Conservation (phyloP, 1,140 invertebrate species). For the Achroia grisella region DNA sequence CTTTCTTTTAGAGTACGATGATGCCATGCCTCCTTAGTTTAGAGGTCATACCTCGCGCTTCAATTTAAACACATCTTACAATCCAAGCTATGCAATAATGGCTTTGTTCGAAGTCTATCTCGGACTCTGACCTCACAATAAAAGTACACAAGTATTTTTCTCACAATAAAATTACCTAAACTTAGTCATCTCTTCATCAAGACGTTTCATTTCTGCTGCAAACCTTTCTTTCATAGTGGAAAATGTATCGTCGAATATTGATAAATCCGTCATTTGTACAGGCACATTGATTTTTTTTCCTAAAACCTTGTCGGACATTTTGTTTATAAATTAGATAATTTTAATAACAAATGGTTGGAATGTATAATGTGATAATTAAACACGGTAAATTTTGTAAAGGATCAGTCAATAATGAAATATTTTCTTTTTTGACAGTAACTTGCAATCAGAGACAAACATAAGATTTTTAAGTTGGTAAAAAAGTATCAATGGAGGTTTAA, state of each 20-base stretch:
- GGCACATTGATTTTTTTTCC: conserved; percentile 23
- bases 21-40: too few relatives aligned
- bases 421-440: conserved; percentile 6
- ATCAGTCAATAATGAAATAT: too few relatives aligned
- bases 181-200: conserved; percentile 33
- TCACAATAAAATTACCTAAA: conserved; percentile 26
- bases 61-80: too few relatives aligned
- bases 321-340: conserved; percentile 10
- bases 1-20: too few relatives aligned
- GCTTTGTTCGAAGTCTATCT: too few relatives aligned
- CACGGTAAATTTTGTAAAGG: too few relatives aligned
- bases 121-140: too few relatives aligned
- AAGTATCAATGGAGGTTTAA: background rate
- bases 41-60: too few relatives aligned
- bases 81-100: too few relatives aligned
- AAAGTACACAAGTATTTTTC: too few relatives aligned
- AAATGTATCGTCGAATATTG: conserved; percentile 25
- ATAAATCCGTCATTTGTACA: conserved; percentile 24
- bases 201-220: conserved; percentile 27
- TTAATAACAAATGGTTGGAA: too few relatives aligned
- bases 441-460: background rate
- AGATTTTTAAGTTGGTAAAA: background rate
- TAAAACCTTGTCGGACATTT: conserved; percentile 14
- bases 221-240: conserved; percentile 31
- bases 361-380: too few relatives aligned